These are phyloP conservation scores for Caenorhabditis sp. DNA, from an alignment of 2,888 invertebrate genomes.

Conservation along the genomic window DNA sequence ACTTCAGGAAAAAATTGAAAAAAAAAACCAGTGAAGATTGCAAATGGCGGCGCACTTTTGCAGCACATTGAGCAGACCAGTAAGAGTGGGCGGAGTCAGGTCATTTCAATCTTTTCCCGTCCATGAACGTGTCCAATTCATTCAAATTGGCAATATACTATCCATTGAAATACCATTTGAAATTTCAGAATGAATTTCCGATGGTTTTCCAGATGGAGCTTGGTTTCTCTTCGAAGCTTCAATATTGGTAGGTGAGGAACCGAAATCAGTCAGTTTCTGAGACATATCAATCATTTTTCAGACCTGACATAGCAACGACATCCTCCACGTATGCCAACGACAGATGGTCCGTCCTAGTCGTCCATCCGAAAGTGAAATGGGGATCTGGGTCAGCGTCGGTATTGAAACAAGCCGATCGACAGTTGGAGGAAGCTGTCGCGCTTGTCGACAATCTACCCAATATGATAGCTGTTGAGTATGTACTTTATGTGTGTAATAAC, in stretches of 20 bases:
- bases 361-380: constrained; percentile 86
- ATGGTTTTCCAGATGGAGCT: background rate
- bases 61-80: too few species aligned
- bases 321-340: constrained; percentile 38
- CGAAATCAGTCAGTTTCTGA: background rate
- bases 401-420: constrained; percentile 87
- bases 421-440: constrained; percentile 89
- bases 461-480: constrained; percentile 87
- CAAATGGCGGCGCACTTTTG: too few species aligned
- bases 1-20: too few species aligned
- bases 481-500: background rate
- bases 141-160: too few species aligned
- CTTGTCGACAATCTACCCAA: constrained; percentile 88
- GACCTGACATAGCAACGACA: constrained; percentile 40
- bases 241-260: constrained; percentile 43
- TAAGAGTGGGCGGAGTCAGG: too few species aligned
- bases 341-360: constrained; percentile 64
- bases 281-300: background rate
- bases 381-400: constrained; percentile 86
- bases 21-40: too few species aligned
- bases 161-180: too few species aligned
- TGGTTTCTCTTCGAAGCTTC: constrained; percentile 1
- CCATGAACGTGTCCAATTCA: too few species aligned
- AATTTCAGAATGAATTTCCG: constrained; percentile 39
- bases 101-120: too few species aligned